These are phyloP conservation scores for Drosophila takahashii DNA, from an alignment of 1,140 invertebrate species.

Conservation along the genomic window DNA sequence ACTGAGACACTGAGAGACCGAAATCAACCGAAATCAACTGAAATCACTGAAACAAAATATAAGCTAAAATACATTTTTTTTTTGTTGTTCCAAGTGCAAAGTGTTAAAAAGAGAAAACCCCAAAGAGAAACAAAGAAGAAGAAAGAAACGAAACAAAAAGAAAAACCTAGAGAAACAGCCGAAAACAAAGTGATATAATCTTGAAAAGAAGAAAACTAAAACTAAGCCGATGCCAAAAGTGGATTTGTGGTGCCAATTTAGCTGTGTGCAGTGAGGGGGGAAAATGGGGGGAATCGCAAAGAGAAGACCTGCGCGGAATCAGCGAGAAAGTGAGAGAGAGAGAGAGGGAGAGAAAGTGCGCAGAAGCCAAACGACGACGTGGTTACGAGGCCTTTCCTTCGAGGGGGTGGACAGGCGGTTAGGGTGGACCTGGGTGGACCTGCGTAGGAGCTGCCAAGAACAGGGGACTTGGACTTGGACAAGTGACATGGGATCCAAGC, in stretches of 20 bases:
- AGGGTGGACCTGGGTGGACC: conserved; percentile 14
- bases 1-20: conserved; percentile 14
- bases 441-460: conserved; percentile 22
- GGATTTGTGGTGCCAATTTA: conserved; percentile 56
- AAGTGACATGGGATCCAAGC: conserved; percentile 10
- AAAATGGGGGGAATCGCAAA: neutral
- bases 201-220: conserved; percentile 5
- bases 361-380: conserved; percentile 5
- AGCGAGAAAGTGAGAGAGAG: neutral
- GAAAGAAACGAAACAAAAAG: conserved; percentile 3
- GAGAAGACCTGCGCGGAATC: conserved; percentile 12
- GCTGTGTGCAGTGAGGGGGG: conserved; percentile 6
- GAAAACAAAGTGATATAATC: conserved; percentile 20
- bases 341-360: neutral
- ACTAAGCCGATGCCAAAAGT: conserved; percentile 27
- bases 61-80: conserved; percentile 41
- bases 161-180: conserved; percentile 20
- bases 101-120: conserved; percentile 8
- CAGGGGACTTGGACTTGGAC: conserved; percentile 5
- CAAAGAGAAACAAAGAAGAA: neutral
- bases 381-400: neutral
- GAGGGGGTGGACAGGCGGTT: neutral
- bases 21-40: too few species aligned
- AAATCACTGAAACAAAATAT: conserved; percentile 19
- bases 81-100: conserved; percentile 43